A percentile compares a stretch with the other conserved stretches of the same genome.
These are phyloP conservation scores for Cotesia congregata DNA, from an alignment of 2,888 invertebrate genomes.

Conservation along the genomic window DNA sequence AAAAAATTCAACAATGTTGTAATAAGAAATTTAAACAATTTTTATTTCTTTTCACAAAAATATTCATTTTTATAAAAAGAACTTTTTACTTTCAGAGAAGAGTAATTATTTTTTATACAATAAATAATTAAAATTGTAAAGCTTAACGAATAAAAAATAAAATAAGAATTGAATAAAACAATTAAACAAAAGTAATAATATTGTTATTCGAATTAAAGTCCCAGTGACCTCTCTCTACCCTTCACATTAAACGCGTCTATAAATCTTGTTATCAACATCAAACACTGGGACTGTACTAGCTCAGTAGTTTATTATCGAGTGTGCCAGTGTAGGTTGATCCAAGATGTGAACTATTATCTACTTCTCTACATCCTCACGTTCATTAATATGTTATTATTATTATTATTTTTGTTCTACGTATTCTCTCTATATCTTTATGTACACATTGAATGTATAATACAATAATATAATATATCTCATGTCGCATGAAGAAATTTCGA, in stretches of 20 bases:
- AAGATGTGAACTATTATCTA: constrained; percentile 3
- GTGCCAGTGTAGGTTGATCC: background rate
- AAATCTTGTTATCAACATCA: constrained; percentile 22
- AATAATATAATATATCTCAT: background rate
- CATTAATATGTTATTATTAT: background rate
- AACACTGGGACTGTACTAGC: background rate
- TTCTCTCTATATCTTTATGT: no score
- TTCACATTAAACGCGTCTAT: background rate
- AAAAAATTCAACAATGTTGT: no score
- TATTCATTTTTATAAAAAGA: no score
- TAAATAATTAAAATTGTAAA: no score
- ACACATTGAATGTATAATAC: no score
- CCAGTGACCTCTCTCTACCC: constrained; percentile 23
- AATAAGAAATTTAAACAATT: no score
- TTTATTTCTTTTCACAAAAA: no score
- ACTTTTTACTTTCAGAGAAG: no score
- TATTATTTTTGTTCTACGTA: no score
- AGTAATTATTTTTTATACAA: no score
- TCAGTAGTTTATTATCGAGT: background rate
- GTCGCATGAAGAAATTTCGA: background rate
- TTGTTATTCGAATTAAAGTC: constrained; percentile 23
- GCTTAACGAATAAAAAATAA: no score
- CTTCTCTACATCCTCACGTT: constrained; percentile 1
- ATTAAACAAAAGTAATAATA: background rate
- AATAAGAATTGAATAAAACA: background rate